A percentile compares a stretch with the other conserved stretches of the same genome.
Evolutionary conservation across 2,888 invertebrate species (phyloP).

Genomic region (Tachina lurida): DNA sequence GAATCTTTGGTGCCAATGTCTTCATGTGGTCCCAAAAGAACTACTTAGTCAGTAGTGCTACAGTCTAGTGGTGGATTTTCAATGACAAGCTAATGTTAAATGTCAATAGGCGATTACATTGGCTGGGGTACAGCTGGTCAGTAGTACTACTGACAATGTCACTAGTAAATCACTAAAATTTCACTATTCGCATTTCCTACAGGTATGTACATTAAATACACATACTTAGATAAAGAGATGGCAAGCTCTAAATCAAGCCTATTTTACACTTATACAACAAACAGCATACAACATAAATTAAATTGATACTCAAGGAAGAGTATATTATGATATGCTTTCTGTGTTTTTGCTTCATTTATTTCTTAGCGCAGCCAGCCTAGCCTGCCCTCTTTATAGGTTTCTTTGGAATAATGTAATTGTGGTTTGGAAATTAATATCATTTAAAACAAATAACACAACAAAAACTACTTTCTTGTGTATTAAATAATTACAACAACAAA

Average conservation of each 20-base stretch:
- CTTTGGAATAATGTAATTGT: constrained; percentile 69
- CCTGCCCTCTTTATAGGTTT: constrained; percentile 63
- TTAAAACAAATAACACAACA: constrained; percentile 16
- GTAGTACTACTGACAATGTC: no score
- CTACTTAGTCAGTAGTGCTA: no score
- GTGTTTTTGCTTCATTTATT: background rate
- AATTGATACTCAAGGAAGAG: constrained; percentile 67
- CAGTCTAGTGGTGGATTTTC: no score
- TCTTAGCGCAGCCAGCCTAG: constrained; percentile 36
- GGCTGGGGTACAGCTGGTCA: no score
- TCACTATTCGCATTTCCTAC: no score
- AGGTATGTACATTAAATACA: background rate
- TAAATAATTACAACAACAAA: constrained; percentile 39
- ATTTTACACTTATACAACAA: constrained; percentile 19
- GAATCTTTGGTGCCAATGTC: no score
- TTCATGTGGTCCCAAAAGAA: no score
- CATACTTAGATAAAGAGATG: background rate
- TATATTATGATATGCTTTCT: constrained; percentile 9
- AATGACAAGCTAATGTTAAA: no score
- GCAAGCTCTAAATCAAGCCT: constrained; percentile 1
- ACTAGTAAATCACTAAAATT: no score
- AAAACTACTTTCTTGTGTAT: constrained; percentile 54
- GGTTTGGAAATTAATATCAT: constrained; percentile 68
- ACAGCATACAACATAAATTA: constrained; percentile 40
- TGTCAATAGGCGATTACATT: no score